These are phyloP conservation scores for Ectemnius cavifrons DNA, from an alignment of 2,888 invertebrate species.

Conservation along the genomic window DNA sequence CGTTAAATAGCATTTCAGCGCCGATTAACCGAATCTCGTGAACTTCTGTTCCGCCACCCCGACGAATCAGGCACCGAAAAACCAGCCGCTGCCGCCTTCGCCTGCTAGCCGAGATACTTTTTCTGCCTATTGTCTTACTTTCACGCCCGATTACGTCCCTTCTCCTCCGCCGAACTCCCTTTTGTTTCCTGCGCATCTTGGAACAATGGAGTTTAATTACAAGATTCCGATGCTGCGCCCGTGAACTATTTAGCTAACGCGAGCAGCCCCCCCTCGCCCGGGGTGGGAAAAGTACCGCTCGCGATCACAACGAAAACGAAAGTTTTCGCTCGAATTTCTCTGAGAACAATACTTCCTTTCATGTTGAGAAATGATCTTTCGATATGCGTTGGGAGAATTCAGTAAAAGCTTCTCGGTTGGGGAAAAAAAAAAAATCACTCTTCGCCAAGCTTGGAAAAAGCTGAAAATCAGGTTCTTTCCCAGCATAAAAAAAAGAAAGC, in stretches of 20 bases:
- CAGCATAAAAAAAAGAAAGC: slow-evolving; percentile 3
- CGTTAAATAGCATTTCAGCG: slow-evolving; percentile 51
- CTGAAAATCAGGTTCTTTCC: slow-evolving; percentile 7
- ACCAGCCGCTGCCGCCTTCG: slow-evolving; percentile 26
- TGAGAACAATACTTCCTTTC: too few species aligned
- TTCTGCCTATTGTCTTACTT: slow-evolving; percentile 72
- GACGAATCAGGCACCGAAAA: slow-evolving; percentile 47
- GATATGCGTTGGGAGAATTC: too few species aligned
- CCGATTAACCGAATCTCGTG: slow-evolving; percentile 48
- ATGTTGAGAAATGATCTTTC: too few species aligned
- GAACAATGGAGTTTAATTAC: slow-evolving; percentile 68
- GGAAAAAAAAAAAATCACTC: too few species aligned
- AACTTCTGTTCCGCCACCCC: slow-evolving; percentile 48
- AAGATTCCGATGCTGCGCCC: slow-evolving; percentile 15
- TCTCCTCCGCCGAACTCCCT: slow-evolving; percentile 17
- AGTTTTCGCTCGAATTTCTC: too few species aligned
- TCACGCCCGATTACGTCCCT: slow-evolving; percentile 64
- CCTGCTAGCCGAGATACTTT: slow-evolving; percentile 46
- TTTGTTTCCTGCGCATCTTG: slow-evolving; percentile 55
- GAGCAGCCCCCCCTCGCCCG: not conserved
- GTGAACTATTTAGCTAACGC: slow-evolving; percentile 15
- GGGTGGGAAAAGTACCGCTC: too few species aligned
- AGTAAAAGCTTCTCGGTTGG: too few species aligned
- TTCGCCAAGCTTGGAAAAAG: slow-evolving; percentile 11
- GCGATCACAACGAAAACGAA: too few species aligned